Evolutionary conservation across 1,140 invertebrate species (phyloP), one percentile per base, ranked within the genome.

Genomic region (Zaprionus gabonicus): DNA sequence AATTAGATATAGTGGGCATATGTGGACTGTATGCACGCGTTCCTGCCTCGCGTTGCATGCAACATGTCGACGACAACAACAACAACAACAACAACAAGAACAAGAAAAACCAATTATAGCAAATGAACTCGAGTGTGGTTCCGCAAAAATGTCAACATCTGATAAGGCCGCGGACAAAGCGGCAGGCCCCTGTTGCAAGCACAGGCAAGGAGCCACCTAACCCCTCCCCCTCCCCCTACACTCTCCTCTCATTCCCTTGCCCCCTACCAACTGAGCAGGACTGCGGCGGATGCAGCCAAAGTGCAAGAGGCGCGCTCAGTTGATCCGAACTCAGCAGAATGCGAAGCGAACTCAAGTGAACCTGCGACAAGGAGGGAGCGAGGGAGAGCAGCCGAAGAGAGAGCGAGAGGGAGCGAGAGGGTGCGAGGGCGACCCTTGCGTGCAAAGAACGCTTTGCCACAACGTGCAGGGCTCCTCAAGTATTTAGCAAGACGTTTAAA

Each of bases 91-190:
- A n/a, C n/a, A n/a, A n/a, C n/a, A 44, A 44, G 41, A 46, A 46
- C 88, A 91, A 91, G 84, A 90, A 91, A 91, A 91, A 91, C 80
- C 90, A 91, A 91, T 91, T 91, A 88, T 90, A 85, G 85, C 85
- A 90, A 91, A 91, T 91, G 82, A 91, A 91, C 90, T 91, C 84
- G 83, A 91, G 81, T 91, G 90, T 90, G 78, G 80, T 88, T 91
- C 88, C 88, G 91, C 82, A 86, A 67, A 90, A 91, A 90, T 90
- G 85, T 90, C 86, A 90, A 86, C 85, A 88, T 88, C 85, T 88
- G 85, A 88, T 90, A 88, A 85, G 84, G 85, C 85, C 84, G 81
- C 85, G 76, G 66, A 71, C 44, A 70, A 80, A 73, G 78, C 65
- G 78, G 59, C 67, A 78, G 23, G 51, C 63, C 70, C 66, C 64